Base-by-base conservation (phyloP, 2,797 vertebrate genomes). In the Cyprinella venusta region DNA sequence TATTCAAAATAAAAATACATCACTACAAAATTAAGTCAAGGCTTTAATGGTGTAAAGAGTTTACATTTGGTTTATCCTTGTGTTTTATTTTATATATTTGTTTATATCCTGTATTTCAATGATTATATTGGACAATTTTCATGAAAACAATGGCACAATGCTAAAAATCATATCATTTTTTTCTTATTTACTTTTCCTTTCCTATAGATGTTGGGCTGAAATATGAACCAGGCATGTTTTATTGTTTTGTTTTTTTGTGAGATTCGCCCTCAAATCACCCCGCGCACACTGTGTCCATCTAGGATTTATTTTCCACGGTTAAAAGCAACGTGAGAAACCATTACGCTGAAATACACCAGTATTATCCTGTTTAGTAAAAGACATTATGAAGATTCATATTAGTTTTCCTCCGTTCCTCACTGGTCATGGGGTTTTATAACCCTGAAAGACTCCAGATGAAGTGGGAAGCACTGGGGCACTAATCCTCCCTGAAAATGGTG, bases 401-500 rank as follows among this genome's bases (percentile, higher is more conserved):
- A 10, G 6, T 61, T 75, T 75, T 48, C 9, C 30, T 13, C 59
- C 24, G 18, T 63, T 69, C 54, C 40, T 72, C 45, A 2, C 68
- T 52, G 59, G 50, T 79, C 50, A 19, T 59, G 54, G 5, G 45
- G 24, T 76, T 79, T 69, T 42, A 13, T 65, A 69, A 40, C 45
- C 69, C 72, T 30, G 24, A 69, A 69, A 69, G 40, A 42, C 59
- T 82, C 61, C 50, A 63, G 42, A 72, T 64, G 78, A 76, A 85
- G 70, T 80, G 8, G 48, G 59, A 59, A 76, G 26, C 40, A 10
- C 65, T 48, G 36, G 68, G 56, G 38, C 24, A 38, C 18, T 83
- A 79, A 80, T 86, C 71, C 56, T 80, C 63, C 24, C 16, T 38
- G 52, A 83, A 81, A 82, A 82, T 18, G 24, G 59, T 75, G 69